Conservation (phyloP, 2,797 vertebrate genomes). For the Philypnodon macrostomus region DNA sequence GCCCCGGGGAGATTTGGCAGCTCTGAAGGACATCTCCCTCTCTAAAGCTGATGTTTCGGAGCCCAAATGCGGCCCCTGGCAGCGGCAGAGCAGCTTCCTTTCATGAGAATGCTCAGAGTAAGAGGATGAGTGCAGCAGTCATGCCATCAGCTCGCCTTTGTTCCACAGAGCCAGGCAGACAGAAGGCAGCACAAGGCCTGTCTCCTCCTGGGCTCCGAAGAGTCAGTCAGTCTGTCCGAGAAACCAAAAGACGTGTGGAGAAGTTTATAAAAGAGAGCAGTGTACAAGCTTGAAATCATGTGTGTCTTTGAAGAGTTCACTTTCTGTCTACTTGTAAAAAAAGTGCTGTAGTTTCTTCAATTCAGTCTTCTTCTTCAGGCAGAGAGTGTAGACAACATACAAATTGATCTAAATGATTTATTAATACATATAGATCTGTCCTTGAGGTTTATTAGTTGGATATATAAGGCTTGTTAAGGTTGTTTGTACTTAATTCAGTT, state of each 20-base stretch:
- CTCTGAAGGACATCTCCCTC: constrained; percentile 75
- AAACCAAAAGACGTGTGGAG: constrained; percentile 38
- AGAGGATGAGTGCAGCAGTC: constrained; percentile 60
- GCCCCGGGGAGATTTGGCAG: constrained; percentile 66
- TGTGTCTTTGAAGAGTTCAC: constrained; percentile 66
- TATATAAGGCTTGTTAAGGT: too few relatives aligned
- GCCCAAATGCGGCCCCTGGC: constrained; percentile 70
- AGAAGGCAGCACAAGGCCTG: constrained; percentile 59
- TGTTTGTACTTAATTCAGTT: too few relatives aligned
- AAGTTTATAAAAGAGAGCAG: constrained; percentile 65
- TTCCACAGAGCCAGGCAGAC: constrained; percentile 67
- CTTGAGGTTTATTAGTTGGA: too few relatives aligned
- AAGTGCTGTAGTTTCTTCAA: constrained; percentile 36
- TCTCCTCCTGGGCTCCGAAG: constrained; percentile 59
- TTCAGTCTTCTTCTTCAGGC: constrained; percentile 13
- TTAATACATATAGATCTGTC: too few relatives aligned
- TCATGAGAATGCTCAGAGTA: constrained; percentile 77
- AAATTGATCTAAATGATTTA: too few relatives aligned
- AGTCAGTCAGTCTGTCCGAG: constrained; percentile 60
- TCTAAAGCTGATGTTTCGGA: constrained; percentile 59
- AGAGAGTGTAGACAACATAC: not conserved
- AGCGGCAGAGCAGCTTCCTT: constrained; percentile 77
- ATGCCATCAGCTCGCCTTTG: constrained; percentile 70
- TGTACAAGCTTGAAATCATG: constrained; percentile 52
- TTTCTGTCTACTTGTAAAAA: constrained; percentile 41